Percentiles rank a stretch among this genome's conserved stretches.
These are phyloP conservation scores for Idris sp. DNA, from an alignment of 1,140 invertebrate species.

Conservation along the genomic window DNA sequence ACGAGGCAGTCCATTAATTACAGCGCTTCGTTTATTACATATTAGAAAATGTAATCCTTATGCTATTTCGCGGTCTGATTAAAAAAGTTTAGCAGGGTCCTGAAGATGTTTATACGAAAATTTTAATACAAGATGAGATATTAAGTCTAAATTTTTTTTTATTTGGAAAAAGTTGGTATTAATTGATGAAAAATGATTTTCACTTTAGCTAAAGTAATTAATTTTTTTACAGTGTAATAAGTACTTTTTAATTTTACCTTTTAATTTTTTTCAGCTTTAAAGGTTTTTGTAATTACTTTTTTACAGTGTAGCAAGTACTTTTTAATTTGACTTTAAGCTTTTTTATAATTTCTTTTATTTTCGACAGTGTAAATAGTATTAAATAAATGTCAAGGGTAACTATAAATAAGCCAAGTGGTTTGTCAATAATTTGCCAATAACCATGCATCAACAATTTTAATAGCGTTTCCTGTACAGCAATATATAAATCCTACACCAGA, in stretches of 20 bases:
- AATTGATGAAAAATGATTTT: too few relatives aligned
- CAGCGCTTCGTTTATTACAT: conserved; percentile 62
- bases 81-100: conserved; percentile 23
- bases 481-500: conserved; percentile 34
- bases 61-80: conserved; percentile 59
- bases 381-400: too few relatives aligned
- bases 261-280: too few relatives aligned
- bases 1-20: conserved; percentile 62
- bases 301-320: too few relatives aligned
- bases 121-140: conserved; percentile 4
- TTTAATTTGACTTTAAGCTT: too few relatives aligned
- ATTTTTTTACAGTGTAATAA: too few relatives aligned
- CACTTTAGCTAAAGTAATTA: too few relatives aligned
- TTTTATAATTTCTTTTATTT: background rate
- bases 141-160: too few relatives aligned
- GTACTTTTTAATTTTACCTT: too few relatives aligned
- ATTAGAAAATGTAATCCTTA: conserved; percentile 63
- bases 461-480: conserved; percentile 21
- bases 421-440: conserved; percentile 54
- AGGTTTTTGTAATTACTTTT: too few relatives aligned
- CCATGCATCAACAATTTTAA: conserved; percentile 45
- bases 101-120: conserved; percentile 23
- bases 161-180: background rate
- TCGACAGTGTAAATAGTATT: too few relatives aligned
- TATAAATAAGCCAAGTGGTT: conserved; percentile 41